A percentile compares a stretch with the other conserved stretches of the same genome.
phyloP scores from a whole-genome alignment of 2,888 invertebrate genomes.

The Amphimallon solstitiale region DNA sequence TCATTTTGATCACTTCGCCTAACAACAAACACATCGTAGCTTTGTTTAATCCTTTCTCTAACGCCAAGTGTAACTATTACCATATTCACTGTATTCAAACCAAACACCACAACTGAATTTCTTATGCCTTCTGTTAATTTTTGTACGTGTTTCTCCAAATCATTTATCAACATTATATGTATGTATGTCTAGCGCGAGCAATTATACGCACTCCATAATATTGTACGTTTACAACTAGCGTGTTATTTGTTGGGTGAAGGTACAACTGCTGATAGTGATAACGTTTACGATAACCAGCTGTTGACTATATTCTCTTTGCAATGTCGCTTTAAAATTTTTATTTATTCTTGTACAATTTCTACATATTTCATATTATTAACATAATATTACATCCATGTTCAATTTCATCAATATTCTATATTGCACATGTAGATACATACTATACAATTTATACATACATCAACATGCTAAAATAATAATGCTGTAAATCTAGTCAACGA shows the following conservation, averaged over 20 bases:
- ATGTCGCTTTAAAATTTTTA: no score
- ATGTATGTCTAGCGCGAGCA: background rate
- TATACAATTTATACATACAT: no score
- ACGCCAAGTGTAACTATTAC: conserved; percentile 47
- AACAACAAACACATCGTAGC: conserved; percentile 45
- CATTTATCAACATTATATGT: conserved; percentile 33
- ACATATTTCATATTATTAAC: no score
- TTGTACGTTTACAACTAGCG: no score
- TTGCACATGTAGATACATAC: no score
- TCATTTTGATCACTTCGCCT: conserved; percentile 40
- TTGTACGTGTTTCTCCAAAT: conserved; percentile 47
- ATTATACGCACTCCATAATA: background rate
- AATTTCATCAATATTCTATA: no score
- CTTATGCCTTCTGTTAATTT: conserved; percentile 47
- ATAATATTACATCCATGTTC: no score
- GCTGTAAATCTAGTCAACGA: no score
- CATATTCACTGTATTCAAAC: conserved; percentile 52
- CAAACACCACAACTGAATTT: conserved; percentile 49
- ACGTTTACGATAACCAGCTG: background rate
- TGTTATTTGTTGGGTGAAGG: conserved; percentile 14
- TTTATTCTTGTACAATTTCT: no score
- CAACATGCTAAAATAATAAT: no score
- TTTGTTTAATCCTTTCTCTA: conserved; percentile 27
- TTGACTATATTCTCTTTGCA: background rate
- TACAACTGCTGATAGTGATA: conserved; percentile 15